phyloP scores from a whole-genome alignment of 2,113 vertebrate species.

The Nibea coibor region DNA sequence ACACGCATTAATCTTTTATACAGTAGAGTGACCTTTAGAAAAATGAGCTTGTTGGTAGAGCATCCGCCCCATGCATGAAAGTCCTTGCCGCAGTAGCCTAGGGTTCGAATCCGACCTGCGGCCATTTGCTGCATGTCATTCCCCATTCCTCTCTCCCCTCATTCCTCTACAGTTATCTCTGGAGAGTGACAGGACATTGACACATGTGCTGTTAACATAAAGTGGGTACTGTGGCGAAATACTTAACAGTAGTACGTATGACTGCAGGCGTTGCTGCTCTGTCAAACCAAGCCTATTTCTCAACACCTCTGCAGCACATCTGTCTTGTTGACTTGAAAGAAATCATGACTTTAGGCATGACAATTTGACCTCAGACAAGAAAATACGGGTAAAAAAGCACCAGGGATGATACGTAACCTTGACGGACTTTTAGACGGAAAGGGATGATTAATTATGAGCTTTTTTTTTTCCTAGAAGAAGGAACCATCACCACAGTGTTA shows the following conservation, averaged over 20 bases:
- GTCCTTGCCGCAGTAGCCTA: no score
- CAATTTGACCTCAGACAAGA: not conserved
- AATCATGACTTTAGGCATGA: not conserved
- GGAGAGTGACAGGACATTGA: not conserved
- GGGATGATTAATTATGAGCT: not conserved
- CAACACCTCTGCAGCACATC: not conserved
- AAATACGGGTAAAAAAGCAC: not conserved
- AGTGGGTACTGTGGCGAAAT: not conserved
- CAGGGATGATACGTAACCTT: not conserved
- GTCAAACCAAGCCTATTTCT: not conserved
- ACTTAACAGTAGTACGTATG: not conserved
- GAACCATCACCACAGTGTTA: constrained; percentile 25
- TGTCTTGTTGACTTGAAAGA: not conserved
- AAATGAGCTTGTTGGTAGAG: not conserved
- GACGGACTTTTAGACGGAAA: not conserved
- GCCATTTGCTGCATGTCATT: no score
- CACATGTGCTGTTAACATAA: not conserved
- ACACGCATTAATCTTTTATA: not conserved
- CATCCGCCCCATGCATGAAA: no score
- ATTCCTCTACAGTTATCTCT: no score
- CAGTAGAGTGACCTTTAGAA: not conserved
- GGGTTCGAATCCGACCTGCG: no score
- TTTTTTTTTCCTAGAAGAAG: not conserved
- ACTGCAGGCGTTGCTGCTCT: not conserved
- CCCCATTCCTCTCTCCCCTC: no score